phyloP scores from a whole-genome alignment of 2,797 vertebrate genomes.

The Cossypha dichroa region DNA sequence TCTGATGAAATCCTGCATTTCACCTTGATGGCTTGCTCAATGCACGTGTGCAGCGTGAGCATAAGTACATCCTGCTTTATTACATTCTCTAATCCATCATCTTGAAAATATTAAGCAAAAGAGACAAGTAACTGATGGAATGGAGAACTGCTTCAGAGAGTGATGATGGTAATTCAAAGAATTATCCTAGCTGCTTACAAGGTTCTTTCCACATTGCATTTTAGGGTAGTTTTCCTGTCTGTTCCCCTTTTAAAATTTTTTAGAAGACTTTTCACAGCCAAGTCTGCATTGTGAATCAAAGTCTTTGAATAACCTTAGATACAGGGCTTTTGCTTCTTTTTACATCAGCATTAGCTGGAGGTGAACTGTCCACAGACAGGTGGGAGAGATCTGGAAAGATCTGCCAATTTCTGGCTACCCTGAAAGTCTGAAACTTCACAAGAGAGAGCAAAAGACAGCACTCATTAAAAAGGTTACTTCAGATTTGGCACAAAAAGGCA shows the following conservation, averaged over 20 bases:
- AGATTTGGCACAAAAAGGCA: conserved; percentile 51
- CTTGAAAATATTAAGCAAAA: neutral
- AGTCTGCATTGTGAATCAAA: neutral
- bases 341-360: neutral
- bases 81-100: neutral
- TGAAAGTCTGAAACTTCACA: conserved; percentile 13
- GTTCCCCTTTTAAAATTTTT: neutral
- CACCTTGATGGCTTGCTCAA: neutral
- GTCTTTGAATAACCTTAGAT: neutral
- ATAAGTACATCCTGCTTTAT: neutral
- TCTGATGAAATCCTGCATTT: neutral
- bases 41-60: neutral
- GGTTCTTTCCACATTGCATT: neutral
- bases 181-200: neutral
- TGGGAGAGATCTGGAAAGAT: neutral
- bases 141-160: neutral
- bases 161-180: neutral
- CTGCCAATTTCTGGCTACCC: neutral
- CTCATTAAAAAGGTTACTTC: conserved; percentile 38
- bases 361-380: neutral
- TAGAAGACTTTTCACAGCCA: neutral
- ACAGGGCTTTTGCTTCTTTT: neutral
- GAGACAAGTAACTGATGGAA: neutral
- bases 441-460: neutral
- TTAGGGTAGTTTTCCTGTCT: neutral